Percentiles rank a stretch among this genome's conserved stretches.
These are phyloP conservation scores for Nymphalis io DNA, from an alignment of 1,140 invertebrate genomes.

Conservation along the genomic window DNA sequence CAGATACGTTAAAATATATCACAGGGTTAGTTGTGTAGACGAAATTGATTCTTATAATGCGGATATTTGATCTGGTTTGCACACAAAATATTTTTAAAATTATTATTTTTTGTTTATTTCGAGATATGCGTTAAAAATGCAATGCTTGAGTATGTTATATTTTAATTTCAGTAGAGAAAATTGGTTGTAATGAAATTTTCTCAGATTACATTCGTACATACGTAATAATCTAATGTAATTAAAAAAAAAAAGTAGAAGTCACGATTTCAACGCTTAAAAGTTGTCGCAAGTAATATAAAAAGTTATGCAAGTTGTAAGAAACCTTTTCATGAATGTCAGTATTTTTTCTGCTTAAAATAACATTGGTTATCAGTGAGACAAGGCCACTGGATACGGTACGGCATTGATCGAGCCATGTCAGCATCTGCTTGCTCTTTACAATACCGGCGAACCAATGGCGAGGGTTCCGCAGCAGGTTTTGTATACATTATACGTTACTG, in stretches of 20 bases:
- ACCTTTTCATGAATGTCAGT: background rate
- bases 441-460: constrained; percentile 20
- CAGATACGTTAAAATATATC: too few species aligned
- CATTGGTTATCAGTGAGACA: background rate
- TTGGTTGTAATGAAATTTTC: background rate
- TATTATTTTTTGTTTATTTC: too few species aligned
- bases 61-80: too few species aligned
- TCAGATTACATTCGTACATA: background rate
- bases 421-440: constrained; percentile 22
- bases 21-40: too few species aligned
- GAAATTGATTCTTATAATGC: too few species aligned
- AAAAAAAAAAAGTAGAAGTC: background rate
- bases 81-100: too few species aligned
- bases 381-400: constrained; percentile 20
- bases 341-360: background rate
- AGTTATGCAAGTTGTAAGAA: background rate
- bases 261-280: too few species aligned
- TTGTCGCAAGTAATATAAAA: background rate
- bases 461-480: constrained; percentile 12
- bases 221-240: too few species aligned
- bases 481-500: constrained; percentile 10
- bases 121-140: too few species aligned
- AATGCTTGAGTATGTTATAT: too few species aligned
- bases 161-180: background rate
- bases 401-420: constrained; percentile 31